Percentiles rank a stretch among this genome's conserved stretches.
Evolutionary conservation across 2,113 vertebrate genomes (phyloP).

Genomic region (Dicentrarchus labrax): DNA sequence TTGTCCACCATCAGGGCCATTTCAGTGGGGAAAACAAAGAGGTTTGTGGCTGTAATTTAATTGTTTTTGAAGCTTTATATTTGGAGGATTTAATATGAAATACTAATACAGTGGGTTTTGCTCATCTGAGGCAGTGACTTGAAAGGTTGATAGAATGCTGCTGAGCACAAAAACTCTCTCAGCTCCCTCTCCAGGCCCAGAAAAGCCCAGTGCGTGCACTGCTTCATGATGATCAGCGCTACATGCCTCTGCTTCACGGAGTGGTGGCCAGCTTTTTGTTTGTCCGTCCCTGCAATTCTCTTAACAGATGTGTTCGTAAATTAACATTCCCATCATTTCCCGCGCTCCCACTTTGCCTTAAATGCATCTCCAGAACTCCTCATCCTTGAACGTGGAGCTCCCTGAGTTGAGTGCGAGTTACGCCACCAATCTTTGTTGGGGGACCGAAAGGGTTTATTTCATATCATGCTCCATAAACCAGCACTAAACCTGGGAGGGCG

Average conservation of each 20-base stretch:
- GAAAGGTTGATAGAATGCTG: conserved; percentile 30
- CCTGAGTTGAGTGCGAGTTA: conserved; percentile 59
- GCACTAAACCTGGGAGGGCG: conserved; percentile 76
- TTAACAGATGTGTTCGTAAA: conserved; percentile 37
- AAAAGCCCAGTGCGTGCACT: not conserved
- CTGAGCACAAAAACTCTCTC: conserved; percentile 10
- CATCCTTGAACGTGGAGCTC: conserved; percentile 63
- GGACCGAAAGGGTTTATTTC: conserved; percentile 78
- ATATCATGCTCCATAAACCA: conserved; percentile 83
- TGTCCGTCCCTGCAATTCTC: conserved; percentile 18
- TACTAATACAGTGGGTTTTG: conserved; percentile 14
- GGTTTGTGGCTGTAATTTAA: conserved; percentile 14
- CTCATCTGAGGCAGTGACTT: conserved; percentile 30
- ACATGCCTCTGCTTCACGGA: conserved; percentile 7
- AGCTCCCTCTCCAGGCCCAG: conserved; percentile 2
- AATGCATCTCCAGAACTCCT: conserved; percentile 57
- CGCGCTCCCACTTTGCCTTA: conserved; percentile 24
- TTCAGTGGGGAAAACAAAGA: not conserved
- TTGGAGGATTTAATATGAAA: conserved; percentile 8
- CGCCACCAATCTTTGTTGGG: conserved; percentile 72
- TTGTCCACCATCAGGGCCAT: conserved; percentile 1
- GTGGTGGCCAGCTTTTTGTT: conserved; percentile 15
- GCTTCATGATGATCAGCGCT: conserved; percentile 5
- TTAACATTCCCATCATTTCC: conserved; percentile 43
- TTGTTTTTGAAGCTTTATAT: conserved; percentile 37